Conservation (phyloP, 2,888 invertebrate genomes). For the Heliconius charithonia region DNA sequence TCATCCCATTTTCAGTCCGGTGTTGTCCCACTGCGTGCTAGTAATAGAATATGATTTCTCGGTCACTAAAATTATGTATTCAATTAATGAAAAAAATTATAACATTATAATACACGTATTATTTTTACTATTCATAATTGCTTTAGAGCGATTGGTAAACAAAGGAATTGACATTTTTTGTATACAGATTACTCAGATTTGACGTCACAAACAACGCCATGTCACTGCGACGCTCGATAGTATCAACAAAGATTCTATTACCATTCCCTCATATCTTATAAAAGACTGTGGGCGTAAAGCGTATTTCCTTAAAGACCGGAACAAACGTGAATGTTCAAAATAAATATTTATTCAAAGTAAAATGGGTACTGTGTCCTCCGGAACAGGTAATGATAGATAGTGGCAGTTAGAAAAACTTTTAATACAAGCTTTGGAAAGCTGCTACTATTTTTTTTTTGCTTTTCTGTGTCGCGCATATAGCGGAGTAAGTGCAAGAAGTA, state of each 20-base stretch:
- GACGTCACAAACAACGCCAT: too few species aligned
- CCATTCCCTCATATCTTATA: neutral
- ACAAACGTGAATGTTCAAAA: neutral
- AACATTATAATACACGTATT: too few species aligned
- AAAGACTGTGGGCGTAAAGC: neutral
- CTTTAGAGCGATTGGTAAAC: too few species aligned
- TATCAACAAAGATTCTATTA: neutral
- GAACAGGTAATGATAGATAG: neutral
- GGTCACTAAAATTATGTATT: too few species aligned
- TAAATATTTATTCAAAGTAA: neutral
- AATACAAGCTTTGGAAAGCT: neutral
- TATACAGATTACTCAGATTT: too few species aligned
- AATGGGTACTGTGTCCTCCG: neutral
- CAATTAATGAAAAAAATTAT: too few species aligned
- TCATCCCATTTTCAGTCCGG: too few species aligned
- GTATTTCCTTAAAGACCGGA: conserved; percentile 3
- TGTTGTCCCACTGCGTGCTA: too few species aligned
- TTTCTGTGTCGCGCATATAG: neutral
- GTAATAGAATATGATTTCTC: too few species aligned
- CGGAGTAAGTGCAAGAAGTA: too few species aligned
- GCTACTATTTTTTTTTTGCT: neutral
- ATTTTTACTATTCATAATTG: too few species aligned
- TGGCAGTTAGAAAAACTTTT: neutral
- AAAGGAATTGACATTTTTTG: too few species aligned
- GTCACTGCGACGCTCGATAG: neutral